Evolutionary conservation across 2,888 invertebrate species (phyloP).

Genomic region (Archaeoteleia sp.): DNA sequence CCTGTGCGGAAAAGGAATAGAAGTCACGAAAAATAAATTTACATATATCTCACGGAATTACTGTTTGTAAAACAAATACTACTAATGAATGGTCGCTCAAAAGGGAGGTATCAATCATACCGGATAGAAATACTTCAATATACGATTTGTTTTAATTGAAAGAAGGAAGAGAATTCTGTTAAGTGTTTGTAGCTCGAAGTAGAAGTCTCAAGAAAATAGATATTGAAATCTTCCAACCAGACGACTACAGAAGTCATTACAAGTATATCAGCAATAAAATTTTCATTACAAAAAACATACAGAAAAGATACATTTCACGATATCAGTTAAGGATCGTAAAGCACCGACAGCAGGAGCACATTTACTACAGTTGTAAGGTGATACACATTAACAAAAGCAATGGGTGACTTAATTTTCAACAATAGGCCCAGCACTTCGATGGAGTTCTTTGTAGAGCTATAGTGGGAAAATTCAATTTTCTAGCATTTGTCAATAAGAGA

Average conservation of each 20-base stretch:
- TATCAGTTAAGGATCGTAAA: not conserved
- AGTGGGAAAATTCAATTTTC: not conserved
- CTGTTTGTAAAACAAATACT: too few species aligned
- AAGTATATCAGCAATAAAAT: not conserved
- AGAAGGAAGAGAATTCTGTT: too few species aligned
- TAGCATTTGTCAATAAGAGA: not conserved
- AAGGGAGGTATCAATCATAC: too few species aligned
- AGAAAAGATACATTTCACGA: not conserved
- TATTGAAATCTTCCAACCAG: not conserved
- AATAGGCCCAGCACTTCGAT: not conserved
- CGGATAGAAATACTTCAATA: too few species aligned
- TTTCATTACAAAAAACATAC: too few species aligned
- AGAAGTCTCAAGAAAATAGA: not conserved
- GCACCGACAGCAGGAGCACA: too few species aligned
- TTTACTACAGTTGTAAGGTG: constrained; percentile 1
- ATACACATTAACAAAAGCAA: constrained; percentile 1
- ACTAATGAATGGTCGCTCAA: too few species aligned
- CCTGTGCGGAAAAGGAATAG: too few species aligned
- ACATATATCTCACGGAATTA: too few species aligned
- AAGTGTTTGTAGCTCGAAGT: too few species aligned
- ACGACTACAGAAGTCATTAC: not conserved
- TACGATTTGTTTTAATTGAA: too few species aligned
- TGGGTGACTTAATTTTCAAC: not conserved
- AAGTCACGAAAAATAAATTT: too few species aligned
- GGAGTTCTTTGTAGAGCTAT: not conserved